These are phyloP conservation scores for Oceanites oceanicus DNA, from an alignment of 2,113 vertebrate genomes.

Conservation along the genomic window DNA sequence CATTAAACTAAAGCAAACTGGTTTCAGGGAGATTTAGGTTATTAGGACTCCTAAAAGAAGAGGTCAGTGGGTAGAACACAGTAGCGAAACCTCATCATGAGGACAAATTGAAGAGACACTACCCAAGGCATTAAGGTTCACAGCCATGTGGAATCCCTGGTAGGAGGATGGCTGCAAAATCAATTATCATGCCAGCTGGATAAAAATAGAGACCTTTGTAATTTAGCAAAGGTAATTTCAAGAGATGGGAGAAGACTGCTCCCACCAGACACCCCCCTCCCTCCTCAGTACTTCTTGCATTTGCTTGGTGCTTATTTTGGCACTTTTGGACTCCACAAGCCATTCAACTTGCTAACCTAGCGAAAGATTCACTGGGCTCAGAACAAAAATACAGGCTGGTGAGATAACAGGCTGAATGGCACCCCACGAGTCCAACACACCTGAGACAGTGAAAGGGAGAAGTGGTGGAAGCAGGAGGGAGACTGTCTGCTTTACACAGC, in stretches of 20 bases:
- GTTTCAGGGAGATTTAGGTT: neutral
- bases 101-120: neutral
- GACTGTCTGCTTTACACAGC: fast-evolving
- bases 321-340: neutral
- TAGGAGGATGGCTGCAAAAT: neutral
- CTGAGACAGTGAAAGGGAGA: neutral
- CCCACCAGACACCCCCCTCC: no score
- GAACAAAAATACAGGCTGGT: neutral
- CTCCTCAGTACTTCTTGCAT: neutral
- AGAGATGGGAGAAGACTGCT: neutral
- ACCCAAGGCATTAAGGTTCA: neutral
- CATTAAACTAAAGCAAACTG: neutral
- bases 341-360: neutral
- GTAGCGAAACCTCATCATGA: neutral
- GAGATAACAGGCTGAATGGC: neutral
- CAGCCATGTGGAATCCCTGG: neutral
- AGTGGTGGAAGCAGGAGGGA: neutral
- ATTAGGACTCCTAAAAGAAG: neutral
- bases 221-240: neutral
- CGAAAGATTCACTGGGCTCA: neutral
- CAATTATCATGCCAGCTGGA: neutral
- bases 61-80: neutral
- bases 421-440: neutral
- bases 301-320: neutral
- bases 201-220: neutral